A percentile compares a stretch with the other conserved stretches of the same genome.
These are phyloP conservation scores for Dipodomys ordii DNA, from an alignment of 2,113 vertebrate genomes.

Conservation along the genomic window DNA sequence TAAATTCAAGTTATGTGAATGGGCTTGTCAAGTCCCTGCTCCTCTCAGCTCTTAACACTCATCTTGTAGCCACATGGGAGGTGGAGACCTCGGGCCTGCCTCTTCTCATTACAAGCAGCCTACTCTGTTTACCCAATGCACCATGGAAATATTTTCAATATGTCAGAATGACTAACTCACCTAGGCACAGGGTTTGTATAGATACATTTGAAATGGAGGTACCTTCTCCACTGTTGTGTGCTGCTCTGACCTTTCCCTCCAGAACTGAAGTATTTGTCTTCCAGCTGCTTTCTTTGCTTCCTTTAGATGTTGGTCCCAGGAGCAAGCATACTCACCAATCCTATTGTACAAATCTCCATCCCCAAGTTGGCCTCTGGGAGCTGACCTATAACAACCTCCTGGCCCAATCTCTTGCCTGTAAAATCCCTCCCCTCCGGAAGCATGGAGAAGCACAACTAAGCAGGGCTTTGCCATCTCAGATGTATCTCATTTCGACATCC, in stretches of 20 bases:
- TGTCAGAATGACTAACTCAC: not conserved
- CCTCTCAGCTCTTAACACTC: not conserved
- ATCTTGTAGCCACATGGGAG: not conserved
- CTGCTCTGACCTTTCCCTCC: not conserved
- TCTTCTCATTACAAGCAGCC: not conserved
- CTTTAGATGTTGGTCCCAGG: not conserved
- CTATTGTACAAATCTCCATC: conserved; percentile 18
- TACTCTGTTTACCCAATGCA: not conserved
- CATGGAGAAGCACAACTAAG: conserved; percentile 53
- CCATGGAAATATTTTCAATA: not conserved
- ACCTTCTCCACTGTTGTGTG: not conserved
- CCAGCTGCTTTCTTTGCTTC: not conserved
- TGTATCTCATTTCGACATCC: conserved; percentile 49
- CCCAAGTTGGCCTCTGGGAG: not conserved
- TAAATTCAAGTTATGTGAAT: not conserved
- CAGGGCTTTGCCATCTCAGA: conserved; percentile 12
- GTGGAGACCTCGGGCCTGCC: not conserved
- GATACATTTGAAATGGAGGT: not conserved
- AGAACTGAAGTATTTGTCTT: not conserved
- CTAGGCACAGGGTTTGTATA: not conserved
- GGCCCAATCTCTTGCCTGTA: not conserved
- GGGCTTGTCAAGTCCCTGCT: not conserved
- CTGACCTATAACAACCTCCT: not conserved
- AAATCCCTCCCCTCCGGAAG: conserved; percentile 6
- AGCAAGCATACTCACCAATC: not conserved